Conservation (phyloP, 1,140 invertebrate species). For the Drosophila serrata region DNA sequence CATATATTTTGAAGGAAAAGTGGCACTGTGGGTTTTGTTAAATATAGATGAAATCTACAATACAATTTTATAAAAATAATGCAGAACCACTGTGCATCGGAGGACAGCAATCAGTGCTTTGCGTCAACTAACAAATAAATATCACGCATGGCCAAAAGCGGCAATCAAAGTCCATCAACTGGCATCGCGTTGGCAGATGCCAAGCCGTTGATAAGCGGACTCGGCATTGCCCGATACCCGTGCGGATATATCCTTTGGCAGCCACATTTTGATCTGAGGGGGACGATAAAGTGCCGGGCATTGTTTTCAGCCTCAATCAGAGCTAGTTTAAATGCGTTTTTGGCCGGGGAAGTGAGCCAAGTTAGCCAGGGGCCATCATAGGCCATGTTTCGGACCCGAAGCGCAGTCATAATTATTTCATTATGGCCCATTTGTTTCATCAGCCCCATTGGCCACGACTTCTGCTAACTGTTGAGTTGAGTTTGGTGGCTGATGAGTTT, state of each 20-base stretch:
- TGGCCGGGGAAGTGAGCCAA: conserved; percentile 32
- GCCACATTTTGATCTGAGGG: too few relatives aligned
- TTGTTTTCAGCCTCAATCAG: conserved; percentile 70
- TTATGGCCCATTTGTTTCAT: conserved; percentile 83
- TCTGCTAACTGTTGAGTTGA: conserved; percentile 56
- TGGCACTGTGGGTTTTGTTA: too few relatives aligned
- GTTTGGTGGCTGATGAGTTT: conserved; percentile 40
- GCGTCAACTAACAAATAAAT: conserved; percentile 84
- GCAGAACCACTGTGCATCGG: conserved; percentile 13
- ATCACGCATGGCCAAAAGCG: conserved; percentile 82
- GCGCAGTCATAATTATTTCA: conserved; percentile 84
- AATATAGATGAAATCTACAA: not conserved
- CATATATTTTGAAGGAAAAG: not conserved
- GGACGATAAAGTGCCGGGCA: conserved; percentile 64
- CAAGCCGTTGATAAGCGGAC: conserved; percentile 64
- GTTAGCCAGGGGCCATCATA: conserved; percentile 37
- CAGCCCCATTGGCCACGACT: conserved; percentile 70
- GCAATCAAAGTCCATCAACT: conserved; percentile 80
- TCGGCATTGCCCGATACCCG: not conserved
- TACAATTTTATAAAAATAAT: not conserved
- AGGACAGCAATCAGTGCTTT: conserved; percentile 65
- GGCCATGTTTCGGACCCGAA: conserved; percentile 46
- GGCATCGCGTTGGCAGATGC: conserved; percentile 65
- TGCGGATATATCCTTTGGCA: conserved; percentile 52
- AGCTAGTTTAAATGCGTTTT: conserved; percentile 73